Evolutionary conservation across 2,888 invertebrate species (phyloP).

Genomic region (Campoplex nolae): DNA sequence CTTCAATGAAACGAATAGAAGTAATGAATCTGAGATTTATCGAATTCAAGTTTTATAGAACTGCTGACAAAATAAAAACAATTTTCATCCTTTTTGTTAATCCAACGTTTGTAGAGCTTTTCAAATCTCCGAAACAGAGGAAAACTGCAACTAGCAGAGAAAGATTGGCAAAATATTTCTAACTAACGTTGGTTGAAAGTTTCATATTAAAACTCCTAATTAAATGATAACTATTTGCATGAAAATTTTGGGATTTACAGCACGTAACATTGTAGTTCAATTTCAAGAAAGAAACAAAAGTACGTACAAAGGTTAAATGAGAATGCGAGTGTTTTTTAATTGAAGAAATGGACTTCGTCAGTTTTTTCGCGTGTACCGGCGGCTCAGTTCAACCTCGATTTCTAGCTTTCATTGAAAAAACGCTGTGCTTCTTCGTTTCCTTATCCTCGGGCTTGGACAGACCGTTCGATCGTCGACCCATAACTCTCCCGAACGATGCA

Average conservation of each 20-base stretch:
- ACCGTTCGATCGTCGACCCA: conserved; percentile 32
- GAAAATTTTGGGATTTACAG: conserved; percentile 29
- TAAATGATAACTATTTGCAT: background rate
- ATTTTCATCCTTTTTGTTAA: background rate
- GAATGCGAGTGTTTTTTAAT: conserved; percentile 20
- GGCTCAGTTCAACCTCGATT: conserved; percentile 27
- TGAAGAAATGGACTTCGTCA: conserved; percentile 45
- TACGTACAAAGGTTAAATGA: background rate
- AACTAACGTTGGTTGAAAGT: conserved; percentile 1
- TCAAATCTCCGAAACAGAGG: background rate
- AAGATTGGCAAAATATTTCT: background rate
- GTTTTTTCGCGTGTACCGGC: conserved; percentile 23
- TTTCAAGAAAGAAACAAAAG: background rate
- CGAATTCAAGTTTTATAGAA: background rate
- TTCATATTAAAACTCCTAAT: background rate
- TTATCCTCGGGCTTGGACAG: conserved; percentile 13
- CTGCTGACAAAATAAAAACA: background rate
- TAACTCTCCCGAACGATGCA: conserved; percentile 32
- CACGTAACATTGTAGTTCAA: background rate
- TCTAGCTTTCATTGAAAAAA: background rate
- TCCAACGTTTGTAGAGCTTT: background rate
- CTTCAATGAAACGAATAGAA: background rate
- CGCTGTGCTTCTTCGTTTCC: conserved; percentile 1
- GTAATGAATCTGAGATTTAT: background rate
- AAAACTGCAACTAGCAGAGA: conserved; percentile 7